Base-by-base conservation (phyloP, 2,888 invertebrate species). In the Macrosoma leucophasiata region DNA sequence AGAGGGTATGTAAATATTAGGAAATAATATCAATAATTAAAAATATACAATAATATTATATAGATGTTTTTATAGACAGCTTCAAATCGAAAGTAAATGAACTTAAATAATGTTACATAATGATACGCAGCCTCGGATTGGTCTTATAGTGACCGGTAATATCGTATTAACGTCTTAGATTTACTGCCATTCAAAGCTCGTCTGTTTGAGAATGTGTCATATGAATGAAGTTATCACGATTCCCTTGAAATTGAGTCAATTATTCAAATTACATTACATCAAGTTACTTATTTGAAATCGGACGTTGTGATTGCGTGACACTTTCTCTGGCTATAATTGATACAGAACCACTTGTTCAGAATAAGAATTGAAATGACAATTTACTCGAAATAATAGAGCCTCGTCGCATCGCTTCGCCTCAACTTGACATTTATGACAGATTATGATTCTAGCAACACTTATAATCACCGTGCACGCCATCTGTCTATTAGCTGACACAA, bases 401-500 rank as follows among this genome's bases (percentile, higher is more conserved):
- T 49, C 52, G 52, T 59, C 62, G 61, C 63, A 63, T 69, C 68
- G 63, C 60, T 53, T 58, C 60, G 56, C 57, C 57, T 29, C 50
- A 56, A n/a, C 59, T 64, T 77, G 76, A 77, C 78, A 77, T 77
- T 78, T 81, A 77, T 78, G 72, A 77, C 76, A 76, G 76, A 78
- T 78, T 79, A 75, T 64, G 62, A 71, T 61, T 64, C 65, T 64
- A 59, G 62, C 58, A 61, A 65, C 64, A 70, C 65, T 77, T 78
- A 77, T 77, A 75, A 73, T 70, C 58, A 48, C 44, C 41, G 49
- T 59, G 55, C 81, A 79, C 78, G 81, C 78, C 63, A 79, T 77
- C 67, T 75, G 70, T 73, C 72, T 79, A 79, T 78, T 79, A 79
- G 58, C 55, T 69, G 63, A 61, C 62, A 66, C 52, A 71, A 71